Conservation (phyloP, 2,113 vertebrate species). For the Nothocercus nigrocapillus region DNA sequence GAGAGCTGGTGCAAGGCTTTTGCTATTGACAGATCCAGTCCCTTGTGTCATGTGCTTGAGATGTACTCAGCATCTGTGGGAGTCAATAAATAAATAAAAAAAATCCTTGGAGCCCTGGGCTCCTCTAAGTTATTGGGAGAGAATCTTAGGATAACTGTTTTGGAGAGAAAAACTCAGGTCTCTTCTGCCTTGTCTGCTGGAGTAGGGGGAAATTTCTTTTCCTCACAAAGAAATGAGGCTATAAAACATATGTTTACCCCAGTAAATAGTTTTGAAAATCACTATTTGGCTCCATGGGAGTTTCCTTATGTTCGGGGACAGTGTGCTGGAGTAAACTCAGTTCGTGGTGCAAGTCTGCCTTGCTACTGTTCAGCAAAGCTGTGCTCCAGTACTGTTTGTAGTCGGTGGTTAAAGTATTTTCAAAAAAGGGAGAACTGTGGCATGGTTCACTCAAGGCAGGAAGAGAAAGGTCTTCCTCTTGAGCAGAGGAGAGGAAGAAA, state of each 20-base stretch:
- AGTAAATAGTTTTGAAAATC: not conserved
- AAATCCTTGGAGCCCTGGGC: not conserved
- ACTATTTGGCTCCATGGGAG: not conserved
- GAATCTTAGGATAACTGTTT: not conserved
- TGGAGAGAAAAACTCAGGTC: not conserved
- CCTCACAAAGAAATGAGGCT: not conserved
- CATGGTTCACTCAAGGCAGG: not conserved
- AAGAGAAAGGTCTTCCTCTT: constrained; percentile 28
- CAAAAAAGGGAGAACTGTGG: not conserved
- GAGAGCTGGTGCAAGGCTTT: not conserved
- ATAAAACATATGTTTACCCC: not conserved
- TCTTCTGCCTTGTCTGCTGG: not conserved
- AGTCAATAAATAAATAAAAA: not conserved
- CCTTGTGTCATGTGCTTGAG: not conserved
- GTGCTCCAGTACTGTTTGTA: not conserved
- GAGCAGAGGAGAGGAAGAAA: constrained; percentile 3
- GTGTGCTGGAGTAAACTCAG: not conserved
- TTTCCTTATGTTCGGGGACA: not conserved
- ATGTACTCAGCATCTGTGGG: not conserved
- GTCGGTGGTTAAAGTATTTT: not conserved
- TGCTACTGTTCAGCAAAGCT: not conserved
- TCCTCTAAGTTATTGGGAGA: not conserved
- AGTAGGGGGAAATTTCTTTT: not conserved
- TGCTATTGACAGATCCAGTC: accelerated
- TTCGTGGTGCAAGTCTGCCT: not conserved